Conservation (phyloP, 2,113 vertebrate species). For the Pteronura brasiliensis region DNA sequence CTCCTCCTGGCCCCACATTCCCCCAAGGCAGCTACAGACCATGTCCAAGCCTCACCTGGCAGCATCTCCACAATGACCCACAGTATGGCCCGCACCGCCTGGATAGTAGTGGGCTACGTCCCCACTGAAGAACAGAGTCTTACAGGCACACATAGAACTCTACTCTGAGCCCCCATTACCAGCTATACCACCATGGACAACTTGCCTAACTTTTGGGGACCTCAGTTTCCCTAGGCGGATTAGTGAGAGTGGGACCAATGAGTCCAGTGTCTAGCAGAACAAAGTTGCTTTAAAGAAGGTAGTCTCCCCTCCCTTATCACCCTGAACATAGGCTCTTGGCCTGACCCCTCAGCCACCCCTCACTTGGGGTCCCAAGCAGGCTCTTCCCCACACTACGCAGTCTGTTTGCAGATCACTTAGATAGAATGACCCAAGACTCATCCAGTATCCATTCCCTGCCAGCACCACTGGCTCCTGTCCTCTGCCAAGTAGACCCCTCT, state of each 20-base stretch:
- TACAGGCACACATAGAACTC: rapidly evolving
- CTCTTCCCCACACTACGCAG: no score
- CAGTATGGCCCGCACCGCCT: background rate
- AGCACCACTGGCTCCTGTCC: background rate
- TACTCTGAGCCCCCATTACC: background rate
- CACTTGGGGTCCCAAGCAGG: background rate
- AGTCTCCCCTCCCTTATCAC: no score
- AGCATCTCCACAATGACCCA: background rate
- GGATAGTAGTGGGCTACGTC: background rate
- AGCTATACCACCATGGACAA: background rate
- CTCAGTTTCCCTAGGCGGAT: background rate
- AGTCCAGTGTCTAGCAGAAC: background rate
- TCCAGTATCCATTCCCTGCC: background rate
- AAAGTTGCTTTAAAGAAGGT: background rate
- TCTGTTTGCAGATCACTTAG: background rate
- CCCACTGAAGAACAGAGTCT: background rate
- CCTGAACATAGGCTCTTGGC: background rate
- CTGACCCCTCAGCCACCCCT: background rate
- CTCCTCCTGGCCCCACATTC: background rate
- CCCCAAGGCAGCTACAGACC: background rate
- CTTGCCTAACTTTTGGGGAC: background rate
- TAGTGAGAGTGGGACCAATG: background rate
- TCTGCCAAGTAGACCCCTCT: background rate
- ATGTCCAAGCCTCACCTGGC: background rate
- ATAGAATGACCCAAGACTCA: background rate